Conservation (phyloP, 2,113 vertebrate genomes). For the Odobenus rosmarus region DNA sequence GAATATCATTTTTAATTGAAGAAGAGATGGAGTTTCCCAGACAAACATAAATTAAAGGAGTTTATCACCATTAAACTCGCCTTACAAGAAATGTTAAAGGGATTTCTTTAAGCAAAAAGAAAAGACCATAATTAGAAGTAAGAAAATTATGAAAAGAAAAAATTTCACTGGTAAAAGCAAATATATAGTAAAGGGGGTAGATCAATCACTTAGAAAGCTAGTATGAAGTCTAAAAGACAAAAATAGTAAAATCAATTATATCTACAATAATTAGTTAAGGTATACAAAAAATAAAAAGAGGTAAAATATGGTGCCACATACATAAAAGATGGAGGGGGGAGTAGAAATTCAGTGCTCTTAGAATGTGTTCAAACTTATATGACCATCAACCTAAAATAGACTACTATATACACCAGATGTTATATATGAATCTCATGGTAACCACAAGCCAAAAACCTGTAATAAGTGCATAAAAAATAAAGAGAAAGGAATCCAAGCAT, state of each 20-base stretch:
- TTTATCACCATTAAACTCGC: background rate
- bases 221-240: background rate
- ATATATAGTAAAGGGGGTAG: background rate
- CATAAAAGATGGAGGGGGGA: background rate
- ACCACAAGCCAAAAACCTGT: background rate
- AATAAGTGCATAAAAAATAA: background rate
- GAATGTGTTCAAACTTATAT: background rate
- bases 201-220: background rate
- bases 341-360: background rate
- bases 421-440: background rate
- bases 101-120: background rate
- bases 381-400: background rate
- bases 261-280: background rate
- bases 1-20: background rate
- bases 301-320: background rate
- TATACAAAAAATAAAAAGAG: background rate
- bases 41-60: background rate
- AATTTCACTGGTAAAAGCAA: background rate
- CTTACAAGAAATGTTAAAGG: background rate
- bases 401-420: background rate
- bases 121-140: background rate
- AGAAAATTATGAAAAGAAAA: background rate
- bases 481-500: background rate
- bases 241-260: background rate
- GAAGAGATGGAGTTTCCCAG: background rate